phyloP scores from a whole-genome alignment of 2,797 vertebrate species.

The Muraenolepis orangiensis region DNA sequence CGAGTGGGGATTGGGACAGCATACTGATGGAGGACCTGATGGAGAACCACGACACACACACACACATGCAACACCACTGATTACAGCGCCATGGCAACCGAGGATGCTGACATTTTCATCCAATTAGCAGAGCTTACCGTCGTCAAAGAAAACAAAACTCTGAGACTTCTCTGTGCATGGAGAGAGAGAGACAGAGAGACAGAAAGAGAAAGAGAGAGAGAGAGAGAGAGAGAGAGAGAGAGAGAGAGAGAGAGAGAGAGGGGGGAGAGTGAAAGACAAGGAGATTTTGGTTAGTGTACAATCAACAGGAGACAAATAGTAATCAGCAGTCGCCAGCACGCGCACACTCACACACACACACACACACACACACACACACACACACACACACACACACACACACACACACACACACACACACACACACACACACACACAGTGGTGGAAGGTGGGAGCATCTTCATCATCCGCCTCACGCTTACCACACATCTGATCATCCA shows the following conservation, averaged over 20 bases:
- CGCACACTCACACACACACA: not conserved
- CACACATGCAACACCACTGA: constrained; percentile 41
- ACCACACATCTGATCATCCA: not conserved
- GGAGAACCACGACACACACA: not conserved
- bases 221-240: constrained; percentile 44
- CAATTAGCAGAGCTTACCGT: constrained; percentile 78
- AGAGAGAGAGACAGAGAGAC: constrained; percentile 45
- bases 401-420: constrained; percentile 10
- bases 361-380: not conserved
- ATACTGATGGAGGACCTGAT: constrained; percentile 51
- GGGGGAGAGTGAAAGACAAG: constrained; percentile 41
- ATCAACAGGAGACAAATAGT: constrained; percentile 4
- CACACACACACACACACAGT: constrained; percentile 9
- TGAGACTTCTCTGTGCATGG: constrained; percentile 74
- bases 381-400: not conserved
- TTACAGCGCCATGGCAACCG: constrained; percentile 54
- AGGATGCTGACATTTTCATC: constrained; percentile 63
- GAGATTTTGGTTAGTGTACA: constrained; percentile 52
- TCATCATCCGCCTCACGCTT: not conserved
- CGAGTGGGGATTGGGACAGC: constrained; percentile 13
- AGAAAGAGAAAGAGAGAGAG: constrained; percentile 41
- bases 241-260: constrained; percentile 42
- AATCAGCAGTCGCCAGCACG: constrained; percentile 22
- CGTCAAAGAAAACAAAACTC: constrained; percentile 81
- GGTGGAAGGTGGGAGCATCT: not conserved